Evolutionary conservation across 2,888 invertebrate genomes (phyloP).

Genomic region (Spatulosminthurus flaviceps): DNA sequence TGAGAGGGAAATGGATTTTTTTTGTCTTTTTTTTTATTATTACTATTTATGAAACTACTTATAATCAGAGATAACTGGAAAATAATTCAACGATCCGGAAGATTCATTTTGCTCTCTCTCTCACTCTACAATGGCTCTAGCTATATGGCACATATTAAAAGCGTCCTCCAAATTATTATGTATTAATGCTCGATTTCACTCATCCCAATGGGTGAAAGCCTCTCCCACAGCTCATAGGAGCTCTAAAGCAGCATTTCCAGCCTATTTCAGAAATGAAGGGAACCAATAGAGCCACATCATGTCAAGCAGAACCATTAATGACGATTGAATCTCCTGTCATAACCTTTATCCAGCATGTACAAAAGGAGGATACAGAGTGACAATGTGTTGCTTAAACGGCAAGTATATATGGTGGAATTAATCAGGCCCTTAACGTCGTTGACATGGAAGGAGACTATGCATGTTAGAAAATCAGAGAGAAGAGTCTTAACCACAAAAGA

Average conservation of each 20-base stretch:
- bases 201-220: neutral
- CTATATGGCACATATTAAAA: too few relatives aligned
- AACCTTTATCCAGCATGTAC: slow-evolving; percentile 2
- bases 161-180: neutral
- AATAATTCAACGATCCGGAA: slow-evolving; percentile 44
- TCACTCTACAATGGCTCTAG: too few relatives aligned
- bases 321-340: slow-evolving; percentile 12
- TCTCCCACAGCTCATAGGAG: too few relatives aligned
- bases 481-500: neutral
- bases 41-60: slow-evolving; percentile 2
- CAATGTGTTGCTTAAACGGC: neutral
- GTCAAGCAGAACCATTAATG: slow-evolving; percentile 29
- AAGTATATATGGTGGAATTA: neutral
- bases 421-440: neutral
- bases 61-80: slow-evolving; percentile 33
- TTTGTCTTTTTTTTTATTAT: too few relatives aligned
- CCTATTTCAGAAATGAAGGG: neutral
- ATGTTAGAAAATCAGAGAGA: neutral
- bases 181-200: slow-evolving; percentile 18
- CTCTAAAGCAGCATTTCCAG: neutral
- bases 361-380: neutral
- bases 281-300: neutral
- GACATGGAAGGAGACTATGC: neutral
- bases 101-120: slow-evolving; percentile 31
- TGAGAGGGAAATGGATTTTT: slow-evolving; percentile 32